Evolutionary conservation across 1,140 invertebrate species (phyloP).

Genomic region (Diachasma alloeum): DNA sequence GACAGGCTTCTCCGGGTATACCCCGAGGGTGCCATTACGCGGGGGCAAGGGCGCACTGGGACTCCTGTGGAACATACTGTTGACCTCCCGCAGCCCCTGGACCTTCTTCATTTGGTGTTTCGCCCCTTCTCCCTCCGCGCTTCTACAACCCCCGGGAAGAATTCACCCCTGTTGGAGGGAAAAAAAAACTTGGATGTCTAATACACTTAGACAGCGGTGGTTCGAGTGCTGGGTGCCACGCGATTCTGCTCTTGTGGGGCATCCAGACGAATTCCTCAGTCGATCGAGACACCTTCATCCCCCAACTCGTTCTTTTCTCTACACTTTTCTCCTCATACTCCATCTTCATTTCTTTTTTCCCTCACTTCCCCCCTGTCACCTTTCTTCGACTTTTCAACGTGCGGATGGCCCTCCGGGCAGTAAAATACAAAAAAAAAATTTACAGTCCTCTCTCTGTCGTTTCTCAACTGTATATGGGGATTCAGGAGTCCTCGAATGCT

Average conservation of each 20-base stretch:
- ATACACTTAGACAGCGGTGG: constrained; percentile 51
- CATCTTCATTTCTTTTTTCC: not conserved
- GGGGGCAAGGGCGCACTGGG: constrained; percentile 52
- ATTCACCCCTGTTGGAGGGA: not conserved
- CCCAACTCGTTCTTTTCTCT: constrained; percentile 22
- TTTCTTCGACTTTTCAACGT: constrained; percentile 15
- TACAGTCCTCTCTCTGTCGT: not conserved
- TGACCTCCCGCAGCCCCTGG: constrained; percentile 32
- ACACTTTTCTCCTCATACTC: not conserved
- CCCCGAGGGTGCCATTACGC: constrained; percentile 63
- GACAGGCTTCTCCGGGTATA: constrained; percentile 59
- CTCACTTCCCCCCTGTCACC: too few species aligned
- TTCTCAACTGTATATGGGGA: not conserved
- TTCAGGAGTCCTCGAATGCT: constrained; percentile 19
- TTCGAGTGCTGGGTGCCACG: constrained; percentile 22
- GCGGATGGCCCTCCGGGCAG: constrained; percentile 28
- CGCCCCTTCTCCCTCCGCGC: not conserved
- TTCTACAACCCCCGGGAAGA: constrained; percentile 28
- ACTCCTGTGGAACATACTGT: constrained; percentile 32
- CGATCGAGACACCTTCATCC: constrained; percentile 37
- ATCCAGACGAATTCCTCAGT: constrained; percentile 23
- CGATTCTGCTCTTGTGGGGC: constrained; percentile 36
- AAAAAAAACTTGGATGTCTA: constrained; percentile 41
- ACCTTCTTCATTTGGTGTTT: constrained; percentile 32
- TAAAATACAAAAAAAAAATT: constrained; percentile 33